phyloP scores from a whole-genome alignment of 2,113 vertebrate genomes.

The Casuarius casuarius region DNA sequence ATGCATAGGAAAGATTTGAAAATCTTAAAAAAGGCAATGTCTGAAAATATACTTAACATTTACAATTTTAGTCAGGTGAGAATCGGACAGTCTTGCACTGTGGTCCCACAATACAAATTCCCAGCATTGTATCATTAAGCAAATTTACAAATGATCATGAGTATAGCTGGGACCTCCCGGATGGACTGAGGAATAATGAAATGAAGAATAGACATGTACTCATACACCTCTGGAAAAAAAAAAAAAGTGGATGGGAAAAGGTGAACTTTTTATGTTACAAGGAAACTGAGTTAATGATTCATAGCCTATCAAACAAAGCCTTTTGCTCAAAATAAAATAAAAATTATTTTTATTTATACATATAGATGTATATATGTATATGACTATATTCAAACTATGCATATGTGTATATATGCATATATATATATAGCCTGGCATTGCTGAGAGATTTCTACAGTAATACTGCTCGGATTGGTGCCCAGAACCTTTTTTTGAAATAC shows the following conservation, averaged over 20 bases:
- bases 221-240: neutral
- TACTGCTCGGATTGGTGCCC: neutral
- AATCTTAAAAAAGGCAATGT: neutral
- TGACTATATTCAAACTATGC: too few species aligned
- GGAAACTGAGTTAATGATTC: neutral
- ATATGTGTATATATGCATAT: too few species aligned
- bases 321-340: neutral
- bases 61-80: neutral
- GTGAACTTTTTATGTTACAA: neutral
- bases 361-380: too few species aligned
- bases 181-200: neutral
- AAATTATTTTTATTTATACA: neutral
- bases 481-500: neutral
- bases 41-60: neutral
- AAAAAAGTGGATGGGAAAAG: neutral
- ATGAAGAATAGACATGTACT: neutral
- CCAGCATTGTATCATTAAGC: neutral
- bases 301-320: accelerated
- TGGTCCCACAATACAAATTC: accelerated
- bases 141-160: neutral
- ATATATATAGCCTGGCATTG: neutral
- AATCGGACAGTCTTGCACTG: neutral
- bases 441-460: neutral
- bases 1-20: accelerated
- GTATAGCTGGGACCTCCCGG: accelerated